Evolutionary conservation across 2,797 vertebrate genomes (phyloP).

Genomic region (Arnoldichthys spilopterus): DNA sequence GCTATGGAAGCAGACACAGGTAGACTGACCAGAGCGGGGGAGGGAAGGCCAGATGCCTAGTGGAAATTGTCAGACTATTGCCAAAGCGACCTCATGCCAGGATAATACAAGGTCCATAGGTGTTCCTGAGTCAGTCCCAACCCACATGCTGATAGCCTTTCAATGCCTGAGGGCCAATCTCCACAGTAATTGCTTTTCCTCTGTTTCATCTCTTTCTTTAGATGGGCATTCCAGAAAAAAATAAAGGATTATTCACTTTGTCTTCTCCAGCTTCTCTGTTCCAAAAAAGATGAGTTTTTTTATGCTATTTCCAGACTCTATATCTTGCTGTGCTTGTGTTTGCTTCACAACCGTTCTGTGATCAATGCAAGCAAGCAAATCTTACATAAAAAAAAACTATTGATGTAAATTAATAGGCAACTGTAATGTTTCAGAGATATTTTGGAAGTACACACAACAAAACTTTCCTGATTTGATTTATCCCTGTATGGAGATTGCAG

Average conservation of each 20-base stretch:
- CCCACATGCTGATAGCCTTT: constrained; percentile 93
- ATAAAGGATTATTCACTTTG: constrained; percentile 53
- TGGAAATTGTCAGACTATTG: constrained; percentile 89
- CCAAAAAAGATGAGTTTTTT: constrained; percentile 31
- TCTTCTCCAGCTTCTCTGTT: constrained; percentile 60
- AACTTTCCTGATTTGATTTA: too few relatives aligned
- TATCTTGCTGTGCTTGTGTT: constrained; percentile 25
- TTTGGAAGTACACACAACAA: too few relatives aligned
- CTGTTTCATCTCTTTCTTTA: constrained; percentile 69
- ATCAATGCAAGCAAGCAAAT: background rate
- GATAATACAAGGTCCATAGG: constrained; percentile 93
- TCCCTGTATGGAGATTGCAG: background rate
- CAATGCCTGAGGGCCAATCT: constrained; percentile 88
- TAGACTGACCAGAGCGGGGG: constrained; percentile 79
- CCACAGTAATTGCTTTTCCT: constrained; percentile 86
- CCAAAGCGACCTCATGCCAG: constrained; percentile 88
- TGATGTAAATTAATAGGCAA: background rate
- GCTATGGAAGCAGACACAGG: constrained; percentile 85
- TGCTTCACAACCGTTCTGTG: constrained; percentile 25
- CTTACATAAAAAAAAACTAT: background rate
- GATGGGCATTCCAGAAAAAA: constrained; percentile 65
- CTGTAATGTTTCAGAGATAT: background rate
- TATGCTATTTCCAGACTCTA: constrained; percentile 6
- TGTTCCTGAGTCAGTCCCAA: constrained; percentile 93
- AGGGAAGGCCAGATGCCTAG: constrained; percentile 86